Base-by-base conservation (phyloP, 2,797 vertebrate genomes). In the Pelobates cultripes region DNA sequence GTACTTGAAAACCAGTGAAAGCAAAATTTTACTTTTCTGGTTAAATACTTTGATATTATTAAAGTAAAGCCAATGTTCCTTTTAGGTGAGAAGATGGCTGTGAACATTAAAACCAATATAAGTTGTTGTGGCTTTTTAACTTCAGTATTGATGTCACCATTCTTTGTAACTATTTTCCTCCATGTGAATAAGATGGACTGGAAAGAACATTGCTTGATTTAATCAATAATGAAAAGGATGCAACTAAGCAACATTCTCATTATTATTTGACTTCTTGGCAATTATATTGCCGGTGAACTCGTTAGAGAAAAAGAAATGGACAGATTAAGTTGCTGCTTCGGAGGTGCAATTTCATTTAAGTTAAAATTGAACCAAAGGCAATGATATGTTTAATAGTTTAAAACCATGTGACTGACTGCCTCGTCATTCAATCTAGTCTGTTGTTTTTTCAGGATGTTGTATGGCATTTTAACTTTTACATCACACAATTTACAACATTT, bases 191-290 rank as follows among this genome's bases (percentile, higher is more conserved):
- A 15, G n/a, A 57, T 61, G 3, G 15, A 75, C 45, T 55, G 17
- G 42, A 74, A 55, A 53, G 63, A 45, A 74, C 71, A 74, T 67
- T 57, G 63, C 12, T 68, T 63, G 53, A 69, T 74, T 9, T 60
- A 44, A 67, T 57, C 70, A 74, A 69, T 74, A 81, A 75, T 78
- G 42, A 61, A 43, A 78, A 53, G 51, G 41, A 68, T 77, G 41
- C 66, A 69, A 69, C 51, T 28, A 57, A 74, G 78, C 63, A 57
- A 43, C 68, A 13, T 60, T 75, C 15, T 69, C 45, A 66, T 70
- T 81, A 81, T 70, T 70, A 81, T 57, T 73, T 81, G 66, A 17
- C 64, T 75, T 70, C 51, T 67, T 70, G 79, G 72, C 53, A 69
- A 61, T 80, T 70, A 61, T 17, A 17, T 70, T 63, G 17, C 14